Conservation (phyloP, 1,140 invertebrate genomes). For the Brachionus manjavacas region DNA sequence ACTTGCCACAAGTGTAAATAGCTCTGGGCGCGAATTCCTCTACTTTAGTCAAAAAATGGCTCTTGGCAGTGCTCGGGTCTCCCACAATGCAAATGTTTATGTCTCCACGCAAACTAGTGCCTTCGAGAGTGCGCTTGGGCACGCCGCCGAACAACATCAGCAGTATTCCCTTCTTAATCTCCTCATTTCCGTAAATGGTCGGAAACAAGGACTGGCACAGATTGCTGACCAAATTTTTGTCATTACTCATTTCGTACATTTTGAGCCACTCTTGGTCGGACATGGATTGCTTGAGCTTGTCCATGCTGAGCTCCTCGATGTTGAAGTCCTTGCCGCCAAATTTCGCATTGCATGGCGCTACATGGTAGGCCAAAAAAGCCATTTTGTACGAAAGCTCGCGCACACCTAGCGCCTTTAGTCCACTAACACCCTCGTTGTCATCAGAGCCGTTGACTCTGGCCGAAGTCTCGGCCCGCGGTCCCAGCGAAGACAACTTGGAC, state of each 20-base stretch:
- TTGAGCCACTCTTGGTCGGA: constrained; percentile 88
- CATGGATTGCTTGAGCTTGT: constrained; percentile 88
- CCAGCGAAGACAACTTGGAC: constrained; percentile 74
- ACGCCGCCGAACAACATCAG: constrained; percentile 97
- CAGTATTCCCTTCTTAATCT: constrained; percentile 88
- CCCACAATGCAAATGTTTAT: constrained; percentile 97
- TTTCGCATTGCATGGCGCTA: constrained; percentile 74
- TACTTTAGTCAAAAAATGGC: constrained; percentile 78
- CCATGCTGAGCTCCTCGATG: constrained; percentile 65
- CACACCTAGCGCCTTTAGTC: constrained; percentile 86
- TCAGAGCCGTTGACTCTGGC: constrained; percentile 65
- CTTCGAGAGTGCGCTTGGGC: constrained; percentile 85
- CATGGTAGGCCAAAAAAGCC: constrained; percentile 87
- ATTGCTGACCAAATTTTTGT: constrained; percentile 85
- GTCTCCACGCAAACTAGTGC: constrained; percentile 79
- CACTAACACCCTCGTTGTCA: constrained; percentile 77
- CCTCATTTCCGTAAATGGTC: constrained; percentile 93
- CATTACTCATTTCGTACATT: constrained; percentile 92
- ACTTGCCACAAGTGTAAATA: constrained; percentile 97
- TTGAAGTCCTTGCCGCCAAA: constrained; percentile 47
- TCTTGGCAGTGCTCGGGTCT: constrained; percentile 97
- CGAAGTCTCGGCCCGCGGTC: constrained; percentile 72
- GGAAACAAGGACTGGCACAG: constrained; percentile 88
- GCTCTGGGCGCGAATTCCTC: constrained; percentile 90
- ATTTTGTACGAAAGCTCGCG: constrained; percentile 89